phyloP scores from a whole-genome alignment of 2,888 invertebrate species.

The Plusia festucae region DNA sequence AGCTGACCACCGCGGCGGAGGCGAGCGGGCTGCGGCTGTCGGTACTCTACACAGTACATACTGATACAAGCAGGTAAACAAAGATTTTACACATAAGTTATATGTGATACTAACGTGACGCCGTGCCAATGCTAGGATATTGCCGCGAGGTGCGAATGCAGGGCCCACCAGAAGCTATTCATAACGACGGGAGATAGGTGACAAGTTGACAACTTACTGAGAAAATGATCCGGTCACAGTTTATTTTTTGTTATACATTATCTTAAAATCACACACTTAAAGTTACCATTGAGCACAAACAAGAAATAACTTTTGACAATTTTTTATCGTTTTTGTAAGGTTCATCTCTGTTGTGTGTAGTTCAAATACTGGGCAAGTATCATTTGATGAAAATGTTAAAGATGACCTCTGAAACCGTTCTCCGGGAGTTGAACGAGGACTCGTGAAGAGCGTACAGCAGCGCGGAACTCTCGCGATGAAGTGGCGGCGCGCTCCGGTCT shows the following conservation, averaged over 20 bases:
- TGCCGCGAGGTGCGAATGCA: not conserved
- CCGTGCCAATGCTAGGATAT: not conserved
- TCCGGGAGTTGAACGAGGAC: not conserved
- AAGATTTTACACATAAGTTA: no score
- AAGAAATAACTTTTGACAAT: not conserved
- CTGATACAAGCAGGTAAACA: not conserved
- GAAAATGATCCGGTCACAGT: constrained; percentile 13
- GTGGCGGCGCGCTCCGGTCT: constrained; percentile 8
- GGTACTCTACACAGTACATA: not conserved
- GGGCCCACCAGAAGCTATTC: not conserved
- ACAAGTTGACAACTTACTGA: constrained; percentile 31
- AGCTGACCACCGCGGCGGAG: not conserved
- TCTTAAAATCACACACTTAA: not conserved
- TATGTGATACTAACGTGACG: no score
- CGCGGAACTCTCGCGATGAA: constrained; percentile 8
- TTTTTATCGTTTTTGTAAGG: not conserved
- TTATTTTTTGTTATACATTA: constrained; percentile 19
- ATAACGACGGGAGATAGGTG: not conserved
- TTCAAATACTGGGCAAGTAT: not conserved
- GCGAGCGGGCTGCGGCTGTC: not conserved
- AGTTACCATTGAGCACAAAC: not conserved
- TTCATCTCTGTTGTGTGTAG: not conserved
- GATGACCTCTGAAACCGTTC: not conserved
- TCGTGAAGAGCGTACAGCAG: constrained; percentile 2
- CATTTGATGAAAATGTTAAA: not conserved